Conservation (phyloP, 2,888 invertebrate genomes). For the Parapristionchus giblindavisi region DNA sequence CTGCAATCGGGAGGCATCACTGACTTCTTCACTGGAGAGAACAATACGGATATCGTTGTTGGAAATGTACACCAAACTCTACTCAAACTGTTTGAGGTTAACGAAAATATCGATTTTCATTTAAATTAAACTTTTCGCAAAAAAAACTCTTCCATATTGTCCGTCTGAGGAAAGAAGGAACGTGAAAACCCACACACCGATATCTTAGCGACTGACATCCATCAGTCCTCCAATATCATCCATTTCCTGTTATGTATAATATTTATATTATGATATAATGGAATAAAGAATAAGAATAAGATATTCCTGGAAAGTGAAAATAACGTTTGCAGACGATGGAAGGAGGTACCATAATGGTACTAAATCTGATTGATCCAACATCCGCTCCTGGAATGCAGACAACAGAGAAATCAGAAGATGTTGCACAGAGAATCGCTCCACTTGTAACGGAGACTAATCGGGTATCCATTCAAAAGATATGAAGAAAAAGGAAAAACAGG, state of each 20-base stretch:
- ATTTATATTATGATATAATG: not conserved
- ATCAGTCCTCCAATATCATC: too few relatives aligned
- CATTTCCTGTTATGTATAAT: too few relatives aligned
- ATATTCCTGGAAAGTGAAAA: not conserved
- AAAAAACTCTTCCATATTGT: too few relatives aligned
- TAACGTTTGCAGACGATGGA: constrained; percentile 46
- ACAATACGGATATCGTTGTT: constrained; percentile 50
- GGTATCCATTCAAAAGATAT: too few relatives aligned
- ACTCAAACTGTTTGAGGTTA: constrained; percentile 29
- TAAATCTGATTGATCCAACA: constrained; percentile 55
- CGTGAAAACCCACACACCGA: too few relatives aligned
- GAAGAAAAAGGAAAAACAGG: too few relatives aligned
- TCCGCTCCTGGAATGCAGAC: constrained; percentile 57
- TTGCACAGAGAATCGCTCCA: constrained; percentile 48
- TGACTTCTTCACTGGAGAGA: constrained; percentile 61
- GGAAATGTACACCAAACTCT: constrained; percentile 47
- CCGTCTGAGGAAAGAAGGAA: too few relatives aligned
- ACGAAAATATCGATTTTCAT: too few relatives aligned
- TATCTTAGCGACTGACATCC: too few relatives aligned
- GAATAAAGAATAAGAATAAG: not conserved
- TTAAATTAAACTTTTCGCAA: too few relatives aligned
- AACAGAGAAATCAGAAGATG: constrained; percentile 53
- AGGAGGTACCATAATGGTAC: constrained; percentile 54
- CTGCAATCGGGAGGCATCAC: constrained; percentile 60
- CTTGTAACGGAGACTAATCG: constrained; percentile 55